Conservation (phyloP, 2,888 invertebrate genomes). For the Caenorhabditis imperialis region DNA sequence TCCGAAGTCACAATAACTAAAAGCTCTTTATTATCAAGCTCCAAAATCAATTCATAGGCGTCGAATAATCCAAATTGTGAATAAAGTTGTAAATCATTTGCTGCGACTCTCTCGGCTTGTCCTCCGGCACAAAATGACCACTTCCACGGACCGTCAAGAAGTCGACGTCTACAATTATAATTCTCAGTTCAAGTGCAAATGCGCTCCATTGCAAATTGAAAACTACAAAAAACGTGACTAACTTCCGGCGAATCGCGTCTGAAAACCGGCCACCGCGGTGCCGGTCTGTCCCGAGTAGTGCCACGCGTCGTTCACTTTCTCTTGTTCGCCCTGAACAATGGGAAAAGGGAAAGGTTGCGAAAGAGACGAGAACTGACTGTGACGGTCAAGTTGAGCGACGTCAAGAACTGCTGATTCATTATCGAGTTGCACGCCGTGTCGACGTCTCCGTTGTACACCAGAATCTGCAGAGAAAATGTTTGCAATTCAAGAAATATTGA, state of each 20-base stretch:
- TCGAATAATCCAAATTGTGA: conserved; percentile 59
- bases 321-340: conserved; percentile 26
- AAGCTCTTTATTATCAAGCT: conserved; percentile 4
- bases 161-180: conserved; percentile 68
- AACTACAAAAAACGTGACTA: conserved; percentile 2
- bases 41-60: conserved; percentile 21
- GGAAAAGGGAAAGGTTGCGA: conserved; percentile 5
- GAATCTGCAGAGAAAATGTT: conserved; percentile 65
- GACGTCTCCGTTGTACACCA: conserved; percentile 81
- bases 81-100: conserved; percentile 69
- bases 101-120: conserved; percentile 65
- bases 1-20: too few species aligned
- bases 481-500: too few species aligned
- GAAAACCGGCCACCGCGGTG: conserved; percentile 57
- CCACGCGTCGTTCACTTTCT: conserved; percentile 60
- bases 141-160: conserved; percentile 68
- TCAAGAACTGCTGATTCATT: conserved; percentile 79
- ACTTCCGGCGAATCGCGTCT: conserved; percentile 54
- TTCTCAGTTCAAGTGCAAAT: too few species aligned
- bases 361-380: conserved; percentile 27
- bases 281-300: conserved; percentile 51
- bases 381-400: conserved; percentile 56
- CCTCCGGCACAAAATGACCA: conserved; percentile 70
- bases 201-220: too few species aligned
- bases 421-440: conserved; percentile 81